These are phyloP conservation scores for Acanthopagrus latus DNA, from an alignment of 2,797 vertebrate genomes.

Conservation along the genomic window DNA sequence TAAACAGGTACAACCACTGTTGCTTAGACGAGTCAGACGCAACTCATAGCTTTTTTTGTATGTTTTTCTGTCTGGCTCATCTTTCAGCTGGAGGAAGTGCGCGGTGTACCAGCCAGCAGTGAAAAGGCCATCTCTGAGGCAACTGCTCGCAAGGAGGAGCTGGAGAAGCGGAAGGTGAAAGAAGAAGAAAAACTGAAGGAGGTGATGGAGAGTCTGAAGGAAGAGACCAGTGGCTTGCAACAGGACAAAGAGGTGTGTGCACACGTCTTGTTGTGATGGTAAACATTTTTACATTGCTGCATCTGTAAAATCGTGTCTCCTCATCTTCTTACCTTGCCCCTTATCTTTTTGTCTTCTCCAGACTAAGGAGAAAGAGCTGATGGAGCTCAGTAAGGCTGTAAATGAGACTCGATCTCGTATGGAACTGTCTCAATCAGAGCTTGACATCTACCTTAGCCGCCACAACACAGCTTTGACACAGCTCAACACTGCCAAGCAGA, in stretches of 20 bases:
- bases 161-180: constrained; percentile 89
- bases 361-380: constrained; percentile 92
- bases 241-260: constrained; percentile 92
- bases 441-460: constrained; percentile 93
- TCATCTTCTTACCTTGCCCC: background rate
- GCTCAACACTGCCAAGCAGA: constrained; percentile 89
- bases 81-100: constrained; percentile 91
- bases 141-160: constrained; percentile 83
- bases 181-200: constrained; percentile 91
- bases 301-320: background rate
- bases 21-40: constrained; percentile 14
- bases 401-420: constrained; percentile 92
- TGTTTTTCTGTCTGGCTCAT: constrained; percentile 31
- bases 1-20: constrained; percentile 23
- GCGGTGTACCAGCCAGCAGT: constrained; percentile 84
- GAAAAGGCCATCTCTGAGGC: constrained; percentile 88
- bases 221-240: constrained; percentile 93
- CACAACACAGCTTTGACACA: constrained; percentile 91
- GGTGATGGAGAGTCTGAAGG: constrained; percentile 93
- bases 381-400: constrained; percentile 92
- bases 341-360: constrained; percentile 42
- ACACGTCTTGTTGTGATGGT: background rate
- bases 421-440: constrained; percentile 93
- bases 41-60: constrained; percentile 28
- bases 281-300: background rate